These are phyloP conservation scores for Lycaon pictus DNA, from an alignment of 2,113 vertebrate genomes.

Conservation along the genomic window DNA sequence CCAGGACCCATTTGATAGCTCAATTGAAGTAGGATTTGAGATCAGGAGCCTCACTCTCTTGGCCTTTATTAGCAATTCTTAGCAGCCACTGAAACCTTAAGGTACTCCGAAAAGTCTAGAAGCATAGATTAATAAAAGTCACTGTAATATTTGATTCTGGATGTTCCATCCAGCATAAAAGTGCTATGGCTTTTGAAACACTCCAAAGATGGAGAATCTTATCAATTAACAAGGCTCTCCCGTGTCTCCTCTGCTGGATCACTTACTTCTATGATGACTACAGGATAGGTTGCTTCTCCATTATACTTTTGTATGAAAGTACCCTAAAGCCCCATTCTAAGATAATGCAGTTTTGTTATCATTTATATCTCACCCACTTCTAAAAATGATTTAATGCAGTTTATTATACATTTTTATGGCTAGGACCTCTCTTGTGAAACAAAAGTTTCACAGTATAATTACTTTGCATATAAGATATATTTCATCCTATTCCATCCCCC, in stretches of 20 bases:
- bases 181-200: constrained; percentile 23
- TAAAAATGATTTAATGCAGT: constrained; percentile 2
- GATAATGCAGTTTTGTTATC: not conserved
- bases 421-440: not conserved
- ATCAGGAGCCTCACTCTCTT: not conserved
- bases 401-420: not conserved
- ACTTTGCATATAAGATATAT: not conserved
- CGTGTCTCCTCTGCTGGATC: not conserved
- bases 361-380: not conserved
- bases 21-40: not conserved
- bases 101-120: not conserved
- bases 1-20: not conserved
- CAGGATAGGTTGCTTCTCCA: not conserved
- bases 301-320: not conserved
- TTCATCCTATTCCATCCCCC: not conserved
- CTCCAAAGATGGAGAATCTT: not conserved
- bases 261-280: not conserved
- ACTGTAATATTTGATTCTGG: not conserved
- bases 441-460: not conserved
- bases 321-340: not conserved
- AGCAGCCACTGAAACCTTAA: not conserved
- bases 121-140: not conserved
- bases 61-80: not conserved
- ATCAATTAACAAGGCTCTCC: not conserved
- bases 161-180: not conserved